These are phyloP conservation scores for Cryptotis parvus DNA, from an alignment of 2,113 vertebrate species.

Conservation along the genomic window DNA sequence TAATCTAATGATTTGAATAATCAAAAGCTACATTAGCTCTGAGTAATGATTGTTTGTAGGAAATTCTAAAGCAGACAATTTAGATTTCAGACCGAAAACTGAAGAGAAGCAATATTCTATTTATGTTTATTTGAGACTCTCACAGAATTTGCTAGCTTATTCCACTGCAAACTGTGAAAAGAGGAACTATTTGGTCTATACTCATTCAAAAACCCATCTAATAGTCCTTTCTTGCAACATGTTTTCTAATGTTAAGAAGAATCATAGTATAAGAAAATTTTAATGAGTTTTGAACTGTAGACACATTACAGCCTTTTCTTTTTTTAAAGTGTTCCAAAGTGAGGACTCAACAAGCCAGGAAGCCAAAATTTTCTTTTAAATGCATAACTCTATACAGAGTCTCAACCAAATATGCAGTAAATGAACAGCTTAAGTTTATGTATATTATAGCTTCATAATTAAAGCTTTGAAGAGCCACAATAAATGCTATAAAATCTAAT, in stretches of 20 bases:
- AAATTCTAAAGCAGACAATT: background rate
- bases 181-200: background rate
- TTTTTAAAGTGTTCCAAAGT: background rate
- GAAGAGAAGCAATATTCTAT: background rate
- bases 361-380: slow-evolving; percentile 61
- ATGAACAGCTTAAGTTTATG: slow-evolving; percentile 35
- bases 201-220: slow-evolving; percentile 6
- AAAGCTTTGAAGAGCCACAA: slow-evolving; percentile 38
- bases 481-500: slow-evolving; percentile 48
- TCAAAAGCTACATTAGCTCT: background rate
- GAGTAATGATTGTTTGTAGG: background rate
- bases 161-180: background rate
- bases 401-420: slow-evolving; percentile 52
- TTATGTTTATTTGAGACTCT: background rate
- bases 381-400: background rate
- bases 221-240: background rate
- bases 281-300: slow-evolving; percentile 33
- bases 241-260: slow-evolving; percentile 38
- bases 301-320: slow-evolving; percentile 27
- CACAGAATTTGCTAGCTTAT: background rate
- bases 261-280: background rate
- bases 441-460: slow-evolving; percentile 42
- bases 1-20: background rate
- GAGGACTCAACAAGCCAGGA: slow-evolving; percentile 12
- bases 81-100: background rate